phyloP scores from a whole-genome alignment of 2,113 vertebrate species.

The Sphyrna mokarran region DNA sequence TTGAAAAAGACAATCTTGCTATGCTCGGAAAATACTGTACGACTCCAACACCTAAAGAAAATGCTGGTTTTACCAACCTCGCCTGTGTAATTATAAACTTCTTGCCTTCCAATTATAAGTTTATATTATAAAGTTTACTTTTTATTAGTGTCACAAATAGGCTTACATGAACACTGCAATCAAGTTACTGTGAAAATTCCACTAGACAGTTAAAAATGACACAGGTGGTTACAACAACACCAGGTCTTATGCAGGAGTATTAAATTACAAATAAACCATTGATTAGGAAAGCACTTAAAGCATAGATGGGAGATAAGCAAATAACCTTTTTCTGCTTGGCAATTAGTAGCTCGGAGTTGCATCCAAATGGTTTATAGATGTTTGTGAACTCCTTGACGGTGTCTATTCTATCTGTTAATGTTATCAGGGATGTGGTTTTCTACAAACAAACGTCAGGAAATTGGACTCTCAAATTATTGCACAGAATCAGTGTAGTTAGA shows the following conservation, averaged over 20 bases:
- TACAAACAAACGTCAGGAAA: not conserved
- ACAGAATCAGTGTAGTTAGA: not conserved
- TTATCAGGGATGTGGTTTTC: not conserved
- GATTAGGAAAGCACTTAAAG: not conserved
- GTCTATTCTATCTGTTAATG: not conserved
- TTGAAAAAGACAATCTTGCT: not conserved
- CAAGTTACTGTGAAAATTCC: no score
- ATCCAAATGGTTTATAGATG: not conserved
- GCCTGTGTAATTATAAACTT: not conserved
- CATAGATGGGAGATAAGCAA: not conserved
- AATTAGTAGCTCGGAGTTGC: not conserved
- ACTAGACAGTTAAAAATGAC: not conserved
- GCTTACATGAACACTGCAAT: no score
- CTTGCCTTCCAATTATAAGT: not conserved
- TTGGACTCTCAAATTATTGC: not conserved
- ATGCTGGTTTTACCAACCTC: not conserved
- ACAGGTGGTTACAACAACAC: not conserved
- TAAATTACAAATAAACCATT: not conserved
- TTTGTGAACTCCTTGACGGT: not conserved
- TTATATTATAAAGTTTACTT: no score
- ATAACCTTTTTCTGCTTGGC: no score
- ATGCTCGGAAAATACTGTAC: not conserved
- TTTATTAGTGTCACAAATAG: no score
- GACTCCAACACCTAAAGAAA: conserved; percentile 5
- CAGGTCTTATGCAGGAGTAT: not conserved